Evolutionary conservation across 2,113 vertebrate genomes (phyloP), one percentile per base, ranked within the genome.

Genomic region (Ondatra zibethicus): DNA sequence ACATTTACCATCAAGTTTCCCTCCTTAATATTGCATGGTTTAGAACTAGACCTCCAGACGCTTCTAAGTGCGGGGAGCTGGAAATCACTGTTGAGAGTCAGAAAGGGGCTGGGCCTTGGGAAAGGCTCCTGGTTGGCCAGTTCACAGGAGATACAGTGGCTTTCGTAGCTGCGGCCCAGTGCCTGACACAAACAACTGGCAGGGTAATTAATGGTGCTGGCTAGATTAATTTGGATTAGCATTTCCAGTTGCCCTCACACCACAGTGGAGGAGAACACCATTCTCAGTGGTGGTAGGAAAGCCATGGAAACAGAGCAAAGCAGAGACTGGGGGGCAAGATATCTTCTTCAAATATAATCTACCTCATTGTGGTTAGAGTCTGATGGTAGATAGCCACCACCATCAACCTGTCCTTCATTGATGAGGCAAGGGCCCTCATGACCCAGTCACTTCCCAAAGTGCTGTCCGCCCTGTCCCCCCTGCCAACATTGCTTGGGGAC

Each of bases 21-120:
- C 0, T 70, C 21, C 58, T 84, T 84, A 84, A 8, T n/a, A 7
- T 31, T n/a, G 45, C 10, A 17, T 27, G 23, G 9, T 7, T 50
- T 29, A 66, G 36, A 84, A 31, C 8, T 23, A 21, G 21, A 19
- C 19, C 36, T 76, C 36, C 25, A 29, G 77, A 3, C 0, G 31
- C 19, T 13, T 17, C 65, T 23, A 3, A n/a, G 31, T 5, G 1
- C 10, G 4, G 19, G 27, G 27, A 50, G 36, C 33, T 14, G 11
- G 77, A 17, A 29, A 42, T 50, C 3, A 17, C 13, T 0, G 4
- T 33, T 6, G 52, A 87, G 21, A 63, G 11, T 12, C 31, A 7
- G 19, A 16, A 70, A 42, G n/a, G 7, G 21, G 23, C 19, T 19
- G 13, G 2, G 0, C 0, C 0, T 17, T 87, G 63, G 55, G 17